Evolutionary conservation across 2,888 invertebrate genomes (phyloP).

Genomic region (Pyralis farinalis): DNA sequence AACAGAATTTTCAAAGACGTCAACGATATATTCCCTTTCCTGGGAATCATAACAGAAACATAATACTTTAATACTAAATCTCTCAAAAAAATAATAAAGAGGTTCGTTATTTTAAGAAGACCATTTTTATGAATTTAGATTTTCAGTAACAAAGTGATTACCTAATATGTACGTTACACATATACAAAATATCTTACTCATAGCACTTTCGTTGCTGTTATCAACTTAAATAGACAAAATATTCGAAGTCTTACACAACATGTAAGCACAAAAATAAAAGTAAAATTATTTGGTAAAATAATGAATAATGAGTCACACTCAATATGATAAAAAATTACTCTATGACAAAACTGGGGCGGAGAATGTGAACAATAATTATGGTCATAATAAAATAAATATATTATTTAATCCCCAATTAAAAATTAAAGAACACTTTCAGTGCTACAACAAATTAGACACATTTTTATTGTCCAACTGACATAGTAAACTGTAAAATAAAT

Average conservation of each 20-base stretch:
- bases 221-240: conserved; percentile 50
- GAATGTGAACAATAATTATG: conserved; percentile 15
- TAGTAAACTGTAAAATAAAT: conserved; percentile 43
- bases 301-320: conserved; percentile 68
- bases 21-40: too few species aligned
- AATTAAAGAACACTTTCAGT: conserved; percentile 67
- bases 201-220: conserved; percentile 51
- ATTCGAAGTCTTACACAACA: conserved; percentile 59
- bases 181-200: conserved; percentile 24
- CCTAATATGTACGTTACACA: too few species aligned
- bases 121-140: too few species aligned
- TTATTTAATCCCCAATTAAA: conserved; percentile 32
- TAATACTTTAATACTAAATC: too few species aligned
- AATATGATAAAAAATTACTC: conserved; percentile 46
- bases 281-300: conserved; percentile 68
- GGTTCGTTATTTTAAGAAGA: too few species aligned
- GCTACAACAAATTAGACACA: conserved; percentile 48
- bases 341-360: conserved; percentile 46
- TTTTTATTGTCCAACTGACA: conserved; percentile 56
- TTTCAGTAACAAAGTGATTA: too few species aligned
- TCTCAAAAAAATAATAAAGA: too few species aligned
- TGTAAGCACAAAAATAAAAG: conserved; percentile 63
- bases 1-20: too few species aligned
- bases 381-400: conserved; percentile 45
- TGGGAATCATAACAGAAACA: too few species aligned